These are phyloP conservation scores for Drosophila pallidifrons DNA, from an alignment of 1,140 invertebrate genomes.

Conservation along the genomic window DNA sequence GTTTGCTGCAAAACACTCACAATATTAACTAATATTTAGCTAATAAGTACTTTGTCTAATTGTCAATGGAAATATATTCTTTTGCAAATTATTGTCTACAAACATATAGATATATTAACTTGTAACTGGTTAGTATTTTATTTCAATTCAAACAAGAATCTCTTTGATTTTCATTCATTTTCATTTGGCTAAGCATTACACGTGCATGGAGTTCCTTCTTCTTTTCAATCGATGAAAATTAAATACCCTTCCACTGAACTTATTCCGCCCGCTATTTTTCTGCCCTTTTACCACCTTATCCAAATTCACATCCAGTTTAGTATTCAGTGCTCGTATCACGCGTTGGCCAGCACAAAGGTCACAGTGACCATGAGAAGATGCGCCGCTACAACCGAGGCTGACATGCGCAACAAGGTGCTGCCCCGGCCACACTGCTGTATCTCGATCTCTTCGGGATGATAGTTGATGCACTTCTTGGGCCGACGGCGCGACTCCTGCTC, in stretches of 20 bases:
- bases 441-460: conserved; percentile 94
- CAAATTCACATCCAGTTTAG: background rate
- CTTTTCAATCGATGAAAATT: background rate
- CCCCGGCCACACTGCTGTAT: conserved; percentile 89
- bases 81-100: conserved; percentile 79
- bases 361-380: conserved; percentile 79
- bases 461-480: conserved; percentile 93
- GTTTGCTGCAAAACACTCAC: conserved; percentile 36
- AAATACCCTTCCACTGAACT: conserved; percentile 1
- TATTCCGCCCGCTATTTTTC: background rate
- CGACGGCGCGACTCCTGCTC: conserved; percentile 88
- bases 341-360: conserved; percentile 75
- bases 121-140: conserved; percentile 35
- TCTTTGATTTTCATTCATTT: conserved; percentile 11
- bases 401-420: conserved; percentile 67
- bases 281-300: background rate
- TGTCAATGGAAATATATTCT: conserved; percentile 40
- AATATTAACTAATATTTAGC: conserved; percentile 58
- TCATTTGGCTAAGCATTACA: conserved; percentile 33
- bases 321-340: conserved; percentile 77
- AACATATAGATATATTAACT: conserved; percentile 69
- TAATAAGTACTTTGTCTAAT: conserved; percentile 63
- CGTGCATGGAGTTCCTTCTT: background rate
- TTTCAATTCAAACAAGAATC: conserved; percentile 22
- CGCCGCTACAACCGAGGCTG: conserved; percentile 63